phyloP scores from a whole-genome alignment of 1,140 invertebrate species.

The Hormaphis cornu region DNA sequence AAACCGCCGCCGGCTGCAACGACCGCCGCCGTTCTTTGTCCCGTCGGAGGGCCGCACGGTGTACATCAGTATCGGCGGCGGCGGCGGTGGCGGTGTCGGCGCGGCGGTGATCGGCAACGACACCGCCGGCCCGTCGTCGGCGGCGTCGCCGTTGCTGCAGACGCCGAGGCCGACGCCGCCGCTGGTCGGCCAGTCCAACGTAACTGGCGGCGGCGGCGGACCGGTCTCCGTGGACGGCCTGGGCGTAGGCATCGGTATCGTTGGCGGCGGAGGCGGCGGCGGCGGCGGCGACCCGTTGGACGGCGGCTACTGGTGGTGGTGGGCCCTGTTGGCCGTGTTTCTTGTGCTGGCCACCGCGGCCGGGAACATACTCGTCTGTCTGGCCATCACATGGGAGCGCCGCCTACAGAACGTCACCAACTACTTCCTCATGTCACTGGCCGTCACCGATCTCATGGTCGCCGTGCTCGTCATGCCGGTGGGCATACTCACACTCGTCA shows the following conservation, averaged over 20 bases:
- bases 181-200: not conserved
- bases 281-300: not conserved
- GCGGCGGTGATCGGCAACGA: not conserved
- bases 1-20: not conserved
- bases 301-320: constrained; percentile 39
- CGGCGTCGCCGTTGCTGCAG: not conserved
- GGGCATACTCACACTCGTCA: constrained; percentile 65
- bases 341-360: constrained; percentile 77
- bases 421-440: constrained; percentile 90
- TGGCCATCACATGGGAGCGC: constrained; percentile 80
- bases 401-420: constrained; percentile 91
- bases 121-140: not conserved
- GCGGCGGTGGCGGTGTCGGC: not conserved
- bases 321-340: constrained; percentile 64
- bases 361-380: constrained; percentile 87
- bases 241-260: not conserved
- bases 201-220: not conserved
- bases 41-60: not conserved
- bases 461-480: constrained; percentile 84
- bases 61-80: not conserved
- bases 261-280: not conserved
- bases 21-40: not conserved
- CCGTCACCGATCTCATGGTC: constrained; percentile 90
- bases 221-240: not conserved
- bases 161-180: not conserved